These are phyloP conservation scores for Calyptommatus sinebrachiatus DNA, from an alignment of 2,113 vertebrate genomes.

Conservation along the genomic window DNA sequence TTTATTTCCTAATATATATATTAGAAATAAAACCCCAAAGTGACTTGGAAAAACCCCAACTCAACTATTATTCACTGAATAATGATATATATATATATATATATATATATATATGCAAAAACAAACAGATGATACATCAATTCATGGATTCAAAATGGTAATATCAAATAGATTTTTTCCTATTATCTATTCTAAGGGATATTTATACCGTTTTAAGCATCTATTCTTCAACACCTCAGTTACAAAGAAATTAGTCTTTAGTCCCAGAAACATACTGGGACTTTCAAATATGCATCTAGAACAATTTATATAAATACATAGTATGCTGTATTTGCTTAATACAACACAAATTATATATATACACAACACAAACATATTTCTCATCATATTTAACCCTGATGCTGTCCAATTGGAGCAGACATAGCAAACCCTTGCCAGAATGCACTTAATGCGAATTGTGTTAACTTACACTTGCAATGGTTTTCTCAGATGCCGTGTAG, in stretches of 20 bases:
- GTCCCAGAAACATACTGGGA: background rate
- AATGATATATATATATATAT: background rate
- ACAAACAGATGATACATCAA: background rate
- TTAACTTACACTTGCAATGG: too few species aligned
- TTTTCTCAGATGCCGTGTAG: too few species aligned
- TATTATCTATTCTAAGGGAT: background rate
- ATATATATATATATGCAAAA: background rate
- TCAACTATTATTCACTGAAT: background rate
- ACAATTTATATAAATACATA: background rate
- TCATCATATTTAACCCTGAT: background rate
- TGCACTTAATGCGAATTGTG: too few species aligned
- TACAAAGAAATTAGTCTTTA: background rate
- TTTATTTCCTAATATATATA: background rate
- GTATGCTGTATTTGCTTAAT: background rate
- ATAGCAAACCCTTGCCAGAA: too few species aligned
- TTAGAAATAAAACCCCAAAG: too few species aligned
- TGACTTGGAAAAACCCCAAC: too few species aligned
- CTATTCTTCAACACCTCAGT: background rate
- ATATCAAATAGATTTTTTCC: too few species aligned
- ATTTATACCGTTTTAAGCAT: background rate
- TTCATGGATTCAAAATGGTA: background rate
- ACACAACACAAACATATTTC: too few species aligned
- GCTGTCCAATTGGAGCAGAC: too few species aligned
- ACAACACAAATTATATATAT: too few species aligned
- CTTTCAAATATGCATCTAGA: background rate